Evolutionary conservation across 2,888 invertebrate genomes (phyloP).

Genomic region (Agonopterix subpropinquella): DNA sequence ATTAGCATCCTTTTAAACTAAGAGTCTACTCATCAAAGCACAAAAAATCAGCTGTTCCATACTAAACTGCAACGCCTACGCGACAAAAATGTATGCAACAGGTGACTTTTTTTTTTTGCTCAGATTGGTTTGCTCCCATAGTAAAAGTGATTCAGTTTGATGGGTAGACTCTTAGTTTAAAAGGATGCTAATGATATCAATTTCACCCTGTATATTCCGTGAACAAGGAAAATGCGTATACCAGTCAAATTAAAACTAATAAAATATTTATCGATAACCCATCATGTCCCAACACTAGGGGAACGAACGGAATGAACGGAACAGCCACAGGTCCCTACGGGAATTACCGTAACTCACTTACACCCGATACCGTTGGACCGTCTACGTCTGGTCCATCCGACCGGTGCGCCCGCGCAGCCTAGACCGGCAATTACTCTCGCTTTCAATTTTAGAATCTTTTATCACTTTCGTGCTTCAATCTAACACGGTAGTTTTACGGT

Average conservation of each 20-base stretch:
- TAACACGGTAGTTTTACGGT: conserved; percentile 16
- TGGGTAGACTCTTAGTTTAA: too few relatives aligned
- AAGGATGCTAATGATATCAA: too few relatives aligned
- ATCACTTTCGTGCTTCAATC: conserved; percentile 20
- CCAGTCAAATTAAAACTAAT: neutral
- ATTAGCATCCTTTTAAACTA: too few relatives aligned
- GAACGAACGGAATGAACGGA: conserved; percentile 16
- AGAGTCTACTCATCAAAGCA: too few relatives aligned
- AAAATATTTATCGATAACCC: conserved; percentile 1
- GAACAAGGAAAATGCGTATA: too few relatives aligned
- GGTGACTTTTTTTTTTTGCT: too few relatives aligned
- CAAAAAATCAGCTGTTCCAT: too few relatives aligned
- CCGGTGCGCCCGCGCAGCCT: conserved; percentile 28
- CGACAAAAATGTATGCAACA: too few relatives aligned
- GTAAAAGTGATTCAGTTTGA: too few relatives aligned
- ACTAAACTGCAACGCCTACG: too few relatives aligned
- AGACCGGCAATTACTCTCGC: conserved; percentile 56
- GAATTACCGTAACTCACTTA: conserved; percentile 46
- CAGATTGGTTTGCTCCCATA: too few relatives aligned
- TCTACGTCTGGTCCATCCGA: conserved; percentile 21
- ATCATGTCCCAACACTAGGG: conserved; percentile 18
- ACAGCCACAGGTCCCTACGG: conserved; percentile 31
- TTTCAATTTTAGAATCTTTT: conserved; percentile 46
- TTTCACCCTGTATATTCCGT: too few relatives aligned
- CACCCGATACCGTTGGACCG: conserved; percentile 51